phyloP scores from a whole-genome alignment of 2,113 vertebrate genomes.

The Dinomys branickii region DNA sequence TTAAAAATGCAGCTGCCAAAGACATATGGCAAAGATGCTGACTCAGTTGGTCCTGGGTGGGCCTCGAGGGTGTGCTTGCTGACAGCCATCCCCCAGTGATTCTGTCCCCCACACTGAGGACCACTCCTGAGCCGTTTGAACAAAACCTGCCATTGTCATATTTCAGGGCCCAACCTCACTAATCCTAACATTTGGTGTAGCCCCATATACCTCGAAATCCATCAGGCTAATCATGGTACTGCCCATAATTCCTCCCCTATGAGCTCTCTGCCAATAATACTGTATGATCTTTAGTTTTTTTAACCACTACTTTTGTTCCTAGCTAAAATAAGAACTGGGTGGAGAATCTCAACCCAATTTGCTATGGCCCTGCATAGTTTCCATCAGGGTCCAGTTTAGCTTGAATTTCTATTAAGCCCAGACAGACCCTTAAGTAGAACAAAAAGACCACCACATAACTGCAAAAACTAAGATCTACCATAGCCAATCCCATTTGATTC shows the following conservation, averaged over 20 bases:
- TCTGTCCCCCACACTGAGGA: background rate
- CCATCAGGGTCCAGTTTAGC: background rate
- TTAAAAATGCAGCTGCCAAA: background rate
- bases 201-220: background rate
- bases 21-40: background rate
- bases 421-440: background rate
- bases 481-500: background rate
- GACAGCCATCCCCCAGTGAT: background rate
- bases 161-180: background rate
- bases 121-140: background rate
- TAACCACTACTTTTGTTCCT: background rate
- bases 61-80: background rate
- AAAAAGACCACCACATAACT: background rate
- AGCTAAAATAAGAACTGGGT: background rate
- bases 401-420: constrained; percentile 1
- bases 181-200: background rate
- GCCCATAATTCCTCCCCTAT: background rate
- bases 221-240: background rate
- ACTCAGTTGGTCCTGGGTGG: background rate
- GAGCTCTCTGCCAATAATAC: background rate
- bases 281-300: background rate
- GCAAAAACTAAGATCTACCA: background rate
- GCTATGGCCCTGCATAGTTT: background rate
- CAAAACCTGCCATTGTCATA: background rate
- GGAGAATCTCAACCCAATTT: background rate